Evolutionary conservation across 2,888 invertebrate genomes (phyloP).

Genomic region (Drosophila lacicola): DNA sequence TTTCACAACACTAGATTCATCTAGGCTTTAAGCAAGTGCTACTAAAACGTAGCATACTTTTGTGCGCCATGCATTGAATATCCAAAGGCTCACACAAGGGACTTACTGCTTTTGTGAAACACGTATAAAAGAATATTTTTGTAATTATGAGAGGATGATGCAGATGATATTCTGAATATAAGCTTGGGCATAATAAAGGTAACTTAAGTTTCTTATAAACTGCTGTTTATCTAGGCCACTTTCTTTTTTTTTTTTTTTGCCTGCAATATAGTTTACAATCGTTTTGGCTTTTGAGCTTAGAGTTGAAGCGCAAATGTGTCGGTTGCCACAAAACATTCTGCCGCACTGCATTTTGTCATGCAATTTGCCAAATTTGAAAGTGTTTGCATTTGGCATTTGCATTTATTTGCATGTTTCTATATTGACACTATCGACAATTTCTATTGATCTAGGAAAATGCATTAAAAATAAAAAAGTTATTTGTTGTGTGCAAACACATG

Average conservation of each 20-base stretch:
- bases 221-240: too few relatives aligned
- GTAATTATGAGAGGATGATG: not conserved
- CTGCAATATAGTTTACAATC: not conserved
- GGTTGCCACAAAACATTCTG: not conserved
- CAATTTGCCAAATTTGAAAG: not conserved
- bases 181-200: not conserved
- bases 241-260: not conserved
- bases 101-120: not conserved
- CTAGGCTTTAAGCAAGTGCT: not conserved
- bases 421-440: not conserved
- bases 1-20: not conserved
- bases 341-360: not conserved
- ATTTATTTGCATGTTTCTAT: slow-evolving; percentile 1
- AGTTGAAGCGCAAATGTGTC: not conserved
- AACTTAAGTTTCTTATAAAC: not conserved
- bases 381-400: not conserved
- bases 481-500: not conserved
- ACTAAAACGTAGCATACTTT: slow-evolving; percentile 28
- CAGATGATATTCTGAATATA: not conserved
- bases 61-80: slow-evolving; percentile 1
- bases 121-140: not conserved
- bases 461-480: not conserved
- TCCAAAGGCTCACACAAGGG: not conserved
- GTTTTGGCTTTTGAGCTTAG: not conserved
- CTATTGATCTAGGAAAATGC: not conserved